Conservation (phyloP, 2,113 vertebrate species). For the Perca schrenkii region DNA sequence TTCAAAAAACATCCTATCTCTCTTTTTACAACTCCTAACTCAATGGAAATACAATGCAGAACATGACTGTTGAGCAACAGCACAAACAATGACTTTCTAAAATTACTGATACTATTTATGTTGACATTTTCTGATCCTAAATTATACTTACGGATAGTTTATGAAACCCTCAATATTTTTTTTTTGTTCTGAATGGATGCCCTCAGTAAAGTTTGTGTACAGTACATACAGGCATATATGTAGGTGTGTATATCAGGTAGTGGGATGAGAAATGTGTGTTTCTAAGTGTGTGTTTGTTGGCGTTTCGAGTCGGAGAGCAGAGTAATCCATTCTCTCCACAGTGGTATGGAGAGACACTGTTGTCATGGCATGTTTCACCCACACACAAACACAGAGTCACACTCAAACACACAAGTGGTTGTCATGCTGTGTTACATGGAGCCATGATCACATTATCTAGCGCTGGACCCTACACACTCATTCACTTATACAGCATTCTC, state of each 20-base stretch:
- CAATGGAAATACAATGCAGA: not conserved
- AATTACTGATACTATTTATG: not conserved
- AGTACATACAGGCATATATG: slow-evolving; percentile 32
- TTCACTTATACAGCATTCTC: slow-evolving; percentile 96
- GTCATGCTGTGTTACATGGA: slow-evolving; percentile 99
- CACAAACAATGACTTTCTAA: not conserved
- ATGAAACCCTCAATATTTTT: not conserved
- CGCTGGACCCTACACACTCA: slow-evolving; percentile 97
- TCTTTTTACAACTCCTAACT: not conserved
- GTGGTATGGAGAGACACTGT: slow-evolving; percentile 87
- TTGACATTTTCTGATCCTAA: not conserved
- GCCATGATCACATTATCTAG: slow-evolving; percentile 98
- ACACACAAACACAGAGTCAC: slow-evolving; percentile 70
- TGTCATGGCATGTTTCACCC: slow-evolving; percentile 74
- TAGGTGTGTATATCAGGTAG: slow-evolving; percentile 57
- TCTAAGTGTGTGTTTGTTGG: slow-evolving; percentile 79
- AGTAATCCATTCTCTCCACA: slow-evolving; percentile 98
- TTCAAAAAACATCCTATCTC: not conserved
- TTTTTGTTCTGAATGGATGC: slow-evolving; percentile 6
- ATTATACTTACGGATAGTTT: not conserved
- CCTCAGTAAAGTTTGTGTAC: slow-evolving; percentile 20
- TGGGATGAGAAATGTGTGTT: slow-evolving; percentile 30
- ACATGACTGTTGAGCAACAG: not conserved
- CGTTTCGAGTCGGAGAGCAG: slow-evolving; percentile 86
- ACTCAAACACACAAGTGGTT: slow-evolving; percentile 75